phyloP scores from a whole-genome alignment of 1,140 invertebrate species.

The Leptinotarsa defecta region DNA sequence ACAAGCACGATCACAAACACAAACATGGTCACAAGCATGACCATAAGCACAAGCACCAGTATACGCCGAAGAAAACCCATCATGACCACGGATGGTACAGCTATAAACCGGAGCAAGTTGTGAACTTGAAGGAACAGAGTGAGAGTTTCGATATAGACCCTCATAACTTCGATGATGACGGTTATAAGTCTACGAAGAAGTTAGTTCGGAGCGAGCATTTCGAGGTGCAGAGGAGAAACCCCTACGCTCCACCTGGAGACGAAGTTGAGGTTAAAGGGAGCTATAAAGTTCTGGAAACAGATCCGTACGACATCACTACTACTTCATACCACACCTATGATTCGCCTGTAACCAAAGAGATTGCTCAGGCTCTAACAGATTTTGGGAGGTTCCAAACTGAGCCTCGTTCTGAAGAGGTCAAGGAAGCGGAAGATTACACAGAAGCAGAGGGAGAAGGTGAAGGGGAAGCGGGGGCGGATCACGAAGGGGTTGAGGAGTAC shows the following conservation, averaged over 20 bases:
- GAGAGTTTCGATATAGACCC: not conserved
- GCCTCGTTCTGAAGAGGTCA: not conserved
- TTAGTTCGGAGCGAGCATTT: conserved; percentile 31
- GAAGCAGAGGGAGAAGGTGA: conserved; percentile 1
- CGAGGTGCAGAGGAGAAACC: conserved; percentile 23
- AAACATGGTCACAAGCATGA: conserved; percentile 30
- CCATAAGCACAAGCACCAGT: conserved; percentile 31
- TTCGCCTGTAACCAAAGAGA: not conserved
- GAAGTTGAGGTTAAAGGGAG: conserved; percentile 29
- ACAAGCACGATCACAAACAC: conserved; percentile 32
- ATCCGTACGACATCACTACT: conserved; percentile 22
- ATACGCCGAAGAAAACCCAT: conserved; percentile 27
- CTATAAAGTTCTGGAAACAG: conserved; percentile 35
- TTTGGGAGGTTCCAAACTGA: not conserved
- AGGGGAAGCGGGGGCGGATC: not conserved
- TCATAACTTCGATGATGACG: conserved; percentile 24
- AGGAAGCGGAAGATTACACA: conserved; percentile 3
- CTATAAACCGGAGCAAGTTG: conserved; percentile 4
- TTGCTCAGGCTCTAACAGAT: conserved; percentile 11
- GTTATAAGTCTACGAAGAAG: conserved; percentile 25
- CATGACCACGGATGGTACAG: conserved; percentile 32
- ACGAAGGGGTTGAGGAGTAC: conserved; percentile 14
- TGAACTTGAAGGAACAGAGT: not conserved
- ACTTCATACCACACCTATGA: conserved; percentile 20
- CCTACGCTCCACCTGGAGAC: conserved; percentile 21